These are phyloP conservation scores for Clupea harengus DNA, from an alignment of 2,113 vertebrate genomes.

Conservation along the genomic window DNA sequence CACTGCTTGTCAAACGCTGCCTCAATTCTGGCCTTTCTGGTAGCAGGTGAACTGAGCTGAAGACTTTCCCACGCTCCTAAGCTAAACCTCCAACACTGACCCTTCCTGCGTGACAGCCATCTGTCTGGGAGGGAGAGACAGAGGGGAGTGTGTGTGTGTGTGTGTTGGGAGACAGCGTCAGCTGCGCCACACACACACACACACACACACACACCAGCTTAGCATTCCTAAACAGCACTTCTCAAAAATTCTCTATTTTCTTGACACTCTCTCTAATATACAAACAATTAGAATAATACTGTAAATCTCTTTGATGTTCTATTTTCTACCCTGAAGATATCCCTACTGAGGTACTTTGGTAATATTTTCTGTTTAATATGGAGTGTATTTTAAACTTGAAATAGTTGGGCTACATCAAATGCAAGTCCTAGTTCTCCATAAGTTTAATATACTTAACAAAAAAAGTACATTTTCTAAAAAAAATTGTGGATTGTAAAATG, in stretches of 20 bases:
- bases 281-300: neutral
- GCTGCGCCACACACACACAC: constrained; percentile 56
- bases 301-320: neutral
- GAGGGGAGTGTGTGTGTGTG: constrained; percentile 44
- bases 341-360: no score
- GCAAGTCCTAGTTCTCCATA: neutral
- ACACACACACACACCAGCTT: constrained; percentile 58
- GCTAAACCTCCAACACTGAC: constrained; percentile 65
- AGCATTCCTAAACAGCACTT: constrained; percentile 64
- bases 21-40: constrained; percentile 23
- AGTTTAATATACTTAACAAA: neutral
- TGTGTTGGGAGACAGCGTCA: constrained; percentile 63
- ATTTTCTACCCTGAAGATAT: no score
- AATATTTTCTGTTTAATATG: no score
- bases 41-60: constrained; percentile 72
- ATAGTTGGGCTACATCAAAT: neutral
- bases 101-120: constrained; percentile 70
- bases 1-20: constrained; percentile 19
- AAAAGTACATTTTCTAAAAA: neutral
- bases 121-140: constrained; percentile 61
- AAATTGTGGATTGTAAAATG: neutral
- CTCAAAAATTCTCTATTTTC: neutral
- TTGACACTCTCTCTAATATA: neutral
- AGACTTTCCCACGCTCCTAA: constrained; percentile 76
- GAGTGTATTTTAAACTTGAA: neutral